Conservation (phyloP, 2,888 invertebrate genomes). For the Parapristionchus giblindavisi region DNA sequence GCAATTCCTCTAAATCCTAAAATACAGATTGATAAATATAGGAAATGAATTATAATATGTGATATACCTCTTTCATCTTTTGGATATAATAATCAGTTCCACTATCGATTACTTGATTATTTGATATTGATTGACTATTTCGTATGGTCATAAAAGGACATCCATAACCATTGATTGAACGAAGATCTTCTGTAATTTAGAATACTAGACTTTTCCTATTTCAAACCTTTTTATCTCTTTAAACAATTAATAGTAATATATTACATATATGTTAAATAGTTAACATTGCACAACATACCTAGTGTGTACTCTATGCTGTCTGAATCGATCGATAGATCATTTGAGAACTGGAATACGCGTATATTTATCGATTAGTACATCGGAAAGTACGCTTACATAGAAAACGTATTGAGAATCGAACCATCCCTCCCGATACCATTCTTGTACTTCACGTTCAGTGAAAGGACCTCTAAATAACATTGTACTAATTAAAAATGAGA, state of each 20-base stretch:
- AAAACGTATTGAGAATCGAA: background rate
- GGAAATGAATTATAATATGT: too few species aligned
- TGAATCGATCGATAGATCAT: too few species aligned
- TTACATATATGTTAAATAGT: too few species aligned
- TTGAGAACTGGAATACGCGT: background rate
- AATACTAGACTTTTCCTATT: too few species aligned
- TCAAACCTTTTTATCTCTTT: too few species aligned
- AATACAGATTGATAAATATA: background rate
- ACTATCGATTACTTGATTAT: too few species aligned
- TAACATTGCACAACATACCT: too few species aligned
- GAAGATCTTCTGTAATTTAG: background rate
- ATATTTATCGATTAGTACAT: background rate
- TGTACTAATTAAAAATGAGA: background rate
- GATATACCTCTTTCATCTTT: background rate
- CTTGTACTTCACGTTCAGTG: conserved; percentile 6
- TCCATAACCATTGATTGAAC: background rate
- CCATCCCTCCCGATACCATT: conserved; percentile 10
- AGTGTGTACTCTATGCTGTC: too few species aligned
- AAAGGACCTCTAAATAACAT: conserved; percentile 3
- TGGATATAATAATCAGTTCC: too few species aligned
- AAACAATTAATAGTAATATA: too few species aligned
- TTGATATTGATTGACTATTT: background rate
- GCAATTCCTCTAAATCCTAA: background rate
- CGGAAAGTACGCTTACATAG: background rate
- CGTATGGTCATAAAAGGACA: background rate